A percentile compares a stretch with the other conserved stretches of the same genome.
Evolutionary conservation across 1,140 invertebrate genomes (phyloP).

Genomic region (Caenorhabditis elegans): DNA sequence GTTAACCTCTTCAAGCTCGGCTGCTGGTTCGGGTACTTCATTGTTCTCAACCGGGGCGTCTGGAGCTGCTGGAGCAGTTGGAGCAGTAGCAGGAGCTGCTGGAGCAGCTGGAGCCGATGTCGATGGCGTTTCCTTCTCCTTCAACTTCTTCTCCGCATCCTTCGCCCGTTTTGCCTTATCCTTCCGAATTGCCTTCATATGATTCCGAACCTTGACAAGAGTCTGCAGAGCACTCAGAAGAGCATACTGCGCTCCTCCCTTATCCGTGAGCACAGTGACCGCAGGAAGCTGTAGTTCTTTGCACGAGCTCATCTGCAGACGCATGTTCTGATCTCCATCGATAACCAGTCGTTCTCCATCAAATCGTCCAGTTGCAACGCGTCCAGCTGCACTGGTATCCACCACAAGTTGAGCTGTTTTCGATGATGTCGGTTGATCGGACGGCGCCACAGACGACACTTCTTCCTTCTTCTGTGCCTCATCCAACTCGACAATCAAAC

Average conservation of each 20-base stretch:
- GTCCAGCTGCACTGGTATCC: not conserved
- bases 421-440: not conserved
- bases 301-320: conserved; percentile 5
- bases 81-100: not conserved
- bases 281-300: conserved; percentile 36
- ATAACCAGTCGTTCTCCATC: conserved; percentile 32
- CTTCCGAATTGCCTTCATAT: conserved; percentile 5
- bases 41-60: too few relatives aligned
- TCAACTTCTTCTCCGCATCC: conserved; percentile 20
- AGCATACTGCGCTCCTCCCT: conserved; percentile 33
- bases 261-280: conserved; percentile 36
- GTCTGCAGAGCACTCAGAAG: conserved; percentile 43
- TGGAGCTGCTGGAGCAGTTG: not conserved
- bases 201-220: conserved; percentile 32
- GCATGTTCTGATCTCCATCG: conserved; percentile 40
- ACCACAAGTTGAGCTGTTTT: not conserved
- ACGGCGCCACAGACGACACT: not conserved
- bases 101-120: not conserved
- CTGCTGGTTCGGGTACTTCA: too few relatives aligned
- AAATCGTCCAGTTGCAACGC: not conserved
- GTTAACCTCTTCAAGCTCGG: not conserved
- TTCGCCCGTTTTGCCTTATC: not conserved
- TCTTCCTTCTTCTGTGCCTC: conserved; percentile 1
- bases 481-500: not conserved
- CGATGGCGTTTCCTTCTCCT: conserved; percentile 26